A percentile compares a stretch with the other conserved stretches of the same genome.
These are phyloP conservation scores for Gambusia affinis DNA, from an alignment of 2,113 vertebrate species.

Conservation along the genomic window DNA sequence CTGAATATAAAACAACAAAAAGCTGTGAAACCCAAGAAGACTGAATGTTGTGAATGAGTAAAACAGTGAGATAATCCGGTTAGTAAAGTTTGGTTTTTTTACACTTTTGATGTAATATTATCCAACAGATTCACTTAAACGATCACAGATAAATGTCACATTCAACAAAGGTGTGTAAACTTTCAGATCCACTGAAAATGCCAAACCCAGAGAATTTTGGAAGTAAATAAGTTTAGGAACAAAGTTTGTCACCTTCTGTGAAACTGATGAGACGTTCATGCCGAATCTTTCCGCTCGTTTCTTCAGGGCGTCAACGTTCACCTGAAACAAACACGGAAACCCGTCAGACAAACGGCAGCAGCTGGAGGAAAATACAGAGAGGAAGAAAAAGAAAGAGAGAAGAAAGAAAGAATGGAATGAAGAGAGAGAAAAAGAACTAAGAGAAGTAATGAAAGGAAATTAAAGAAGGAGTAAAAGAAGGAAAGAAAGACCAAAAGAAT, in stretches of 20 bases:
- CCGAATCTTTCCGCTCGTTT: conserved; percentile 93
- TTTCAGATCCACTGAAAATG: not conserved
- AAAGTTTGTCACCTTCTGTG: conserved; percentile 85
- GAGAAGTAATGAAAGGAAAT: too few species aligned
- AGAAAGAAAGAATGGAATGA: too few species aligned
- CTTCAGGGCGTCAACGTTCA: conserved; percentile 89
- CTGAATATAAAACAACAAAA: conserved; percentile 60
- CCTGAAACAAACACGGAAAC: conserved; percentile 65
- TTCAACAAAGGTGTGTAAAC: not conserved
- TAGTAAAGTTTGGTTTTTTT: not conserved
- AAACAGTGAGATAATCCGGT: not conserved
- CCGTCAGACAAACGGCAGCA: not conserved
- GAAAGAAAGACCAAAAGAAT: too few species aligned
- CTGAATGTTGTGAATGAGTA: too few species aligned
- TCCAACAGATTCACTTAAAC: not conserved
- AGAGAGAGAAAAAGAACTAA: too few species aligned
- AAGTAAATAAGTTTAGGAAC: not conserved
- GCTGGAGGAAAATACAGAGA: not conserved
- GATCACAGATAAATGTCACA: not conserved
- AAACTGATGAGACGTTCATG: conserved; percentile 89
- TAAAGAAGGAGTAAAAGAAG: too few species aligned
- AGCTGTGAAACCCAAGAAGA: not conserved
- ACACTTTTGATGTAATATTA: not conserved
- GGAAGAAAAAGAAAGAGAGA: too few species aligned
- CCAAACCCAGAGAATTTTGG: not conserved